A percentile compares a stretch with the other conserved stretches of the same genome.
phyloP scores from a whole-genome alignment of 1,140 invertebrate genomes.

The Zaprionus nigranus region DNA sequence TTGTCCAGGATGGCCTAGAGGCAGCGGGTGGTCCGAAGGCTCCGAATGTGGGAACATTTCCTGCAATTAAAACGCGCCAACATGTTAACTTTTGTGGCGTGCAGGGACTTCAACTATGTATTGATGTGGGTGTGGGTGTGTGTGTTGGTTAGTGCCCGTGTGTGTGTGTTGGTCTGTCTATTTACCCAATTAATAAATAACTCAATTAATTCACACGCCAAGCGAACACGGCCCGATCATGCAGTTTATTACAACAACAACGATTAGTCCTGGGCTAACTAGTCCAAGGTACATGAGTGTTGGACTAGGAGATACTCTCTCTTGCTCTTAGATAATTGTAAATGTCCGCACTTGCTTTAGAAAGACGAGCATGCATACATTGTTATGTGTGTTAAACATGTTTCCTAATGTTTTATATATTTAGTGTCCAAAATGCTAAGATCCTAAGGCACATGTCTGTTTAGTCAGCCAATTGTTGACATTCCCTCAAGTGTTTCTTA shows the following conservation, averaged over 20 bases:
- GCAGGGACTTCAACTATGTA: neutral
- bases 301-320: too few species aligned
- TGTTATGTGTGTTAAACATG: too few species aligned
- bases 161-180: conserved; percentile 11
- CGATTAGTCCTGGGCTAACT: neutral
- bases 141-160: conserved; percentile 12
- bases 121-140: conserved; percentile 3
- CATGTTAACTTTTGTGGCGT: conserved; percentile 54
- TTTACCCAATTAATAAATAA: conserved; percentile 49
- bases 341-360: too few species aligned
- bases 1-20: neutral
- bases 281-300: neutral
- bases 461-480: neutral
- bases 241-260: conserved; percentile 1
- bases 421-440: neutral
- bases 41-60: conserved; percentile 9
- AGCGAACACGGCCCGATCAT: conserved; percentile 36
- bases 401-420: neutral
- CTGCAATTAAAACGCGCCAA: conserved; percentile 71
- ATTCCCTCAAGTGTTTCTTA: neutral
- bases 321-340: too few species aligned
- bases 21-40: neutral
- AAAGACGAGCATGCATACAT: too few species aligned
- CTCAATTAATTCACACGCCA: conserved; percentile 30
- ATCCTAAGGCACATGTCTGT: neutral